These are phyloP conservation scores for Sisor rabdophorus DNA, from an alignment of 2,113 vertebrate species.

Conservation along the genomic window DNA sequence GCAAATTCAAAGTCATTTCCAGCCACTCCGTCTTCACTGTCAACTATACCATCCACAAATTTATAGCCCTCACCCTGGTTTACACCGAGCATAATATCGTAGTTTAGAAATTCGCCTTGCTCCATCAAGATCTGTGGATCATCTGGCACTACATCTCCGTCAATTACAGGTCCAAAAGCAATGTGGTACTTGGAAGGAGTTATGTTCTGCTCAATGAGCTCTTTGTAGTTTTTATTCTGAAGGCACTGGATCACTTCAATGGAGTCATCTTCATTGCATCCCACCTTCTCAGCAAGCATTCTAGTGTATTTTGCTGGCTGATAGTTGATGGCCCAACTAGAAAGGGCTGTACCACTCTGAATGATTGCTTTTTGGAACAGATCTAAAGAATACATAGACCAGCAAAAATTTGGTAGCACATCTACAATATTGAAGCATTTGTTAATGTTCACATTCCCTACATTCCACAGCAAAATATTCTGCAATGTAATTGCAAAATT, in stretches of 20 bases:
- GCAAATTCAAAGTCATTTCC: conserved; percentile 91
- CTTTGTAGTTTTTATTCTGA: conserved; percentile 82
- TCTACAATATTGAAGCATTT: background rate
- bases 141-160: conserved; percentile 94
- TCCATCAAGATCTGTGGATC: conserved; percentile 99
- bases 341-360: conserved; percentile 94
- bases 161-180: conserved; percentile 96
- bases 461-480: background rate
- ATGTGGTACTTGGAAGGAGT: conserved; percentile 93
- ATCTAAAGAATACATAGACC: conserved; percentile 69
- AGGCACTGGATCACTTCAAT: conserved; percentile 89
- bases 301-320: conserved; percentile 94
- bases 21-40: conserved; percentile 87
- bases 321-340: conserved; percentile 98
- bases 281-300: conserved; percentile 87
- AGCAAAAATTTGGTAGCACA: background rate
- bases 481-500: background rate
- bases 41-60: conserved; percentile 90
- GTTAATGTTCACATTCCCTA: background rate
- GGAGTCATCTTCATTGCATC: conserved; percentile 90
- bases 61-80: conserved; percentile 94
- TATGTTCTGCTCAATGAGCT: conserved; percentile 88
- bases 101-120: conserved; percentile 98
- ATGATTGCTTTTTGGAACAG: conserved; percentile 98
- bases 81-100: conserved; percentile 96